Conservation (phyloP, 2,888 invertebrate genomes). For the Osmoderma eremita region DNA sequence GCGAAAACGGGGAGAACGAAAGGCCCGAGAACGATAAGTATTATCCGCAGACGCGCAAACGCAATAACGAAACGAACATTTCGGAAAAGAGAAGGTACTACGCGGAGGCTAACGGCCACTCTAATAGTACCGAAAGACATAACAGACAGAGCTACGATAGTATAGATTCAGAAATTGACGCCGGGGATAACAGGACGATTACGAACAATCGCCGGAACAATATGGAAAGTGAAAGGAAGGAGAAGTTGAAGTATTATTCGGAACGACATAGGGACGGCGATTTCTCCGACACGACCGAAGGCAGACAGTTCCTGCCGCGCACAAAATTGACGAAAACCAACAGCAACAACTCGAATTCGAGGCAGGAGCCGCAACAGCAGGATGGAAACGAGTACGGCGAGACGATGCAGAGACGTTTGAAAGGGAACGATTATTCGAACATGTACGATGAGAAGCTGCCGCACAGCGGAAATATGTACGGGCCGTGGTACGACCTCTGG, state of each 20-base stretch:
- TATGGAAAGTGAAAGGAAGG: conserved; percentile 53
- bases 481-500: conserved; percentile 92
- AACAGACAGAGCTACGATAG: conserved; percentile 60
- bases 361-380: conserved; percentile 58
- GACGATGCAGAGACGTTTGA: conserved; percentile 63
- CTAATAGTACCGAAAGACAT: conserved; percentile 52
- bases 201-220: conserved; percentile 48
- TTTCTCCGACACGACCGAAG: conserved; percentile 61
- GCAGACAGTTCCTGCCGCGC: conserved; percentile 73
- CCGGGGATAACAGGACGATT: conserved; percentile 48
- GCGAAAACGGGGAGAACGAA: conserved; percentile 58
- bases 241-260: conserved; percentile 52
- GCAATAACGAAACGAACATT: conserved; percentile 47
- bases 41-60: conserved; percentile 50
- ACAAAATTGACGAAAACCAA: conserved; percentile 75
- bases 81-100: conserved; percentile 57
- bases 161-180: conserved; percentile 58
- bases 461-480: conserved; percentile 77
- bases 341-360: conserved; percentile 58
- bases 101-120: conserved; percentile 51
- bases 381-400: conserved; percentile 62
- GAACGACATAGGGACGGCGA: conserved; percentile 60
- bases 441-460: conserved; percentile 65
- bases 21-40: conserved; percentile 47
- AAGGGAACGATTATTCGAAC: conserved; percentile 59